These are phyloP conservation scores for Poeciliopsis infans DNA, from an alignment of 2,797 vertebrate genomes.

Conservation along the genomic window DNA sequence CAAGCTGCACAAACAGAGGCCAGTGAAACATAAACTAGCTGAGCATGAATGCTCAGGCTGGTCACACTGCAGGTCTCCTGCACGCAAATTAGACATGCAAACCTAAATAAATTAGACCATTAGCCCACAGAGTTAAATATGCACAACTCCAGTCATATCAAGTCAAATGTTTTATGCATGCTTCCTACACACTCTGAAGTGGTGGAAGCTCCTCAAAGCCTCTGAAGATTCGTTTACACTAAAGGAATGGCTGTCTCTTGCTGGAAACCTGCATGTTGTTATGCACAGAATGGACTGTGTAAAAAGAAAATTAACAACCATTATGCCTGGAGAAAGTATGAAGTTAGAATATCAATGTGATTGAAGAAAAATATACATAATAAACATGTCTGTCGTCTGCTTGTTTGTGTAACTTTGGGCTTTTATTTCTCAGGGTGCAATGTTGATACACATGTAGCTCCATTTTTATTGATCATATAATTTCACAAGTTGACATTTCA, in stretches of 20 bases:
- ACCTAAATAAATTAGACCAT: background rate
- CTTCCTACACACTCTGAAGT: background rate
- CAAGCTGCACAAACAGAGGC: constrained; percentile 64
- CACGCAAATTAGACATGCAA: constrained; percentile 1
- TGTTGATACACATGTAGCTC: background rate
- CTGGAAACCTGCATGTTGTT: background rate
- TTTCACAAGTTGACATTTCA: too few relatives aligned
- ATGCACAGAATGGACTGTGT: background rate
- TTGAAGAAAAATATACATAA: background rate
- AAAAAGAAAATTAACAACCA: background rate
- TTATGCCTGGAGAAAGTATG: background rate
- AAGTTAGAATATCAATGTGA: background rate
- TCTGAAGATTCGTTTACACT: background rate
- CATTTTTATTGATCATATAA: too few relatives aligned
- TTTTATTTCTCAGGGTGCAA: background rate
- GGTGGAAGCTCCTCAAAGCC: background rate
- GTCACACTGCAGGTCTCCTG: background rate
- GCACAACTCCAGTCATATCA: constrained; percentile 1
- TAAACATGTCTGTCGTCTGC: background rate
- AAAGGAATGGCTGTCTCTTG: background rate
- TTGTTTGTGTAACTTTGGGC: background rate
- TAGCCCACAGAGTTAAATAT: background rate
- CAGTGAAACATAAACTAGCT: constrained; percentile 37
- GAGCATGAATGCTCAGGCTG: constrained; percentile 40
- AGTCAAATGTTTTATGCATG: background rate